Base-by-base conservation (phyloP, 2,888 invertebrate genomes). In the Lycocerus yunnanus region DNA sequence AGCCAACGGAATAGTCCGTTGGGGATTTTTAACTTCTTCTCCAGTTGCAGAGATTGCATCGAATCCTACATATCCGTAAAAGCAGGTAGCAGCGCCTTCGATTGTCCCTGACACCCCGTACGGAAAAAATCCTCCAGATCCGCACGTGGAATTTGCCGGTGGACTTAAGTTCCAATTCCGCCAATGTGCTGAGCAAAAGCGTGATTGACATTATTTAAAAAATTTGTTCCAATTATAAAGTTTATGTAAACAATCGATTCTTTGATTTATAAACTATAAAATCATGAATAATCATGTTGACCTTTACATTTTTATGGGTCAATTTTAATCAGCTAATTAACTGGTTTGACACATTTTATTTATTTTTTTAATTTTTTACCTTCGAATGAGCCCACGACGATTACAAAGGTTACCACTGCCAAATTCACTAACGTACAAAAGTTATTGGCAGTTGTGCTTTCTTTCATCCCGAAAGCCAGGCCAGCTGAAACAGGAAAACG, bases 361-460 rank as follows among this genome's bases (percentile, higher is more conserved):
- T 43, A 43, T 43, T n/a, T 43, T 43, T 43, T 5, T 6, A 1
- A n/a, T 43, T 43, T 43, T 43, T 43, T 43, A 43, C 43, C 43
- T 43, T 43, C 6, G 1, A n/a, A 43, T 43, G 43, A 43, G n/a
- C 43, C n/a, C 1, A 43, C 43, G 43, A 43, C 43, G 3, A n/a
- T 43, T 6, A 43, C 5, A 43, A 11, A 43, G 5, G 93, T 79
- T 1, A 97, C 95, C 0, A 97, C 95, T 13, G 90, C 87, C 24
- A 97, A 87, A 86, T 97, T 97, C 58, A 95, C 89, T 1, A 92
- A 87, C 0, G 97, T 97, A 83, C 97, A 95, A 71, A 97, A 88
- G 84, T 96, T 97, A 87, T 97, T 97, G 78, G 95, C 92, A 66
- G 91, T 88, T 0, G 95, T 93, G 0, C 97, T 97, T 86, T 97